Conservation (phyloP, 2,797 vertebrate species). For the Prunella strophiata region DNA sequence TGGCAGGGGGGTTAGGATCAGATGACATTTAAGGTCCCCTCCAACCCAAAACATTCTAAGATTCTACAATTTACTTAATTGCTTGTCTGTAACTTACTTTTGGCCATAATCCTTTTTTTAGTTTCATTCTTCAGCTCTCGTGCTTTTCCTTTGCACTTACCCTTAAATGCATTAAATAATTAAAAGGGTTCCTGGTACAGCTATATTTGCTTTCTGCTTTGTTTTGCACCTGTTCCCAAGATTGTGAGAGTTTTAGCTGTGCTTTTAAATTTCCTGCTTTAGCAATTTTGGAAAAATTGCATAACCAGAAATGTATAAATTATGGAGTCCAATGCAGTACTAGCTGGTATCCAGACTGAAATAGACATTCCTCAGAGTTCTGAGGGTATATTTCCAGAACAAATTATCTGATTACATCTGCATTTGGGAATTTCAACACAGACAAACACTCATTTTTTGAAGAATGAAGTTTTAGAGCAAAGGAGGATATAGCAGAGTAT, state of each 20-base stretch:
- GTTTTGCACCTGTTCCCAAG: background rate
- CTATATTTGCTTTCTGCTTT: background rate
- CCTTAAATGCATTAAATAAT: background rate
- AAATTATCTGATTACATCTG: background rate
- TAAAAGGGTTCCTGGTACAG: background rate
- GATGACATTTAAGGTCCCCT: background rate
- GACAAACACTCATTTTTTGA: background rate
- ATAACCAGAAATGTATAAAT: background rate
- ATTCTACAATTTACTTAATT: background rate
- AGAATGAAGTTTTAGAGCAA: background rate
- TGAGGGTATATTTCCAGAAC: background rate
- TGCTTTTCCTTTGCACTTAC: background rate
- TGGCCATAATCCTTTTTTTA: background rate
- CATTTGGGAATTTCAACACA: background rate
- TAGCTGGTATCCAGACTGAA: background rate
- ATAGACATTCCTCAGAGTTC: background rate
- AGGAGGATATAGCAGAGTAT: background rate
- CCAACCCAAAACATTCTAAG: background rate
- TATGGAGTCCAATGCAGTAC: background rate
- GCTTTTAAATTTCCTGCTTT: background rate
- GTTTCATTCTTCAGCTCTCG: background rate
- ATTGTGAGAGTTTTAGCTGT: background rate
- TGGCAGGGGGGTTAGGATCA: rapidly evolving
- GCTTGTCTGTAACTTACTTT: background rate
- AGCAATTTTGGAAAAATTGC: background rate